A percentile compares a stretch with the other conserved stretches of the same genome.
Evolutionary conservation across 2,888 invertebrate genomes (phyloP).

Genomic region (Neoascia interrupta): DNA sequence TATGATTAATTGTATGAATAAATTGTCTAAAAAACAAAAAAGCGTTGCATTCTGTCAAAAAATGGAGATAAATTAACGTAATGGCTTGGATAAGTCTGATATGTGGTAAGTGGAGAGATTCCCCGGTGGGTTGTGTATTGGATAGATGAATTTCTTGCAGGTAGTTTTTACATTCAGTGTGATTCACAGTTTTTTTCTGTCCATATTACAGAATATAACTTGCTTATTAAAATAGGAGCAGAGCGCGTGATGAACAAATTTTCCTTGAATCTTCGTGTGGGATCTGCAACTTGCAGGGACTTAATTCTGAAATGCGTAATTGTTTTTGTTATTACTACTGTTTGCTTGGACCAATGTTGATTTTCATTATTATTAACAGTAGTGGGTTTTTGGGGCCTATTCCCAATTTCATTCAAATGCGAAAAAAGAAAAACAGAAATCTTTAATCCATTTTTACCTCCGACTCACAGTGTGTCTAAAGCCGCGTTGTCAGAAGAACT

Average conservation of each 20-base stretch:
- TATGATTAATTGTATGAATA: slow-evolving; percentile 11
- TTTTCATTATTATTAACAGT: too few relatives aligned
- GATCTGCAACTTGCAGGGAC: slow-evolving; percentile 73
- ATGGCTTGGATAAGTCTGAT: not conserved
- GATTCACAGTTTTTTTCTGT: slow-evolving; percentile 28
- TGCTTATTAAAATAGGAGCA: too few relatives aligned
- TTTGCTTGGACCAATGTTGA: too few relatives aligned
- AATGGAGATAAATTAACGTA: not conserved
- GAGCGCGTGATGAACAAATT: slow-evolving; percentile 71
- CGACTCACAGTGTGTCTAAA: too few relatives aligned
- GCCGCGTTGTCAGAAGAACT: too few relatives aligned
- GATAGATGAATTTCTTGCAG: not conserved
- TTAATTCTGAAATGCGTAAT: slow-evolving; percentile 72
- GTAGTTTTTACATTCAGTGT: not conserved
- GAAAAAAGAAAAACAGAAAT: too few relatives aligned
- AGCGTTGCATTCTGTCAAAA: not conserved
- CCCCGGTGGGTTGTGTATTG: slow-evolving; percentile 12
- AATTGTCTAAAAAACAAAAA: not conserved
- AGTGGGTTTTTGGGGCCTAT: too few relatives aligned
- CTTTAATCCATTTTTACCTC: too few relatives aligned
- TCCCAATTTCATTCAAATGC: too few relatives aligned
- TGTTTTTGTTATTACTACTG: not conserved
- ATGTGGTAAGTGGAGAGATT: slow-evolving; percentile 10
- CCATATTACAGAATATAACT: too few relatives aligned
- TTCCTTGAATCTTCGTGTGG: slow-evolving; percentile 71